phyloP scores from a whole-genome alignment of 2,797 vertebrate genomes.

The Apodemus agrarius region DNA sequence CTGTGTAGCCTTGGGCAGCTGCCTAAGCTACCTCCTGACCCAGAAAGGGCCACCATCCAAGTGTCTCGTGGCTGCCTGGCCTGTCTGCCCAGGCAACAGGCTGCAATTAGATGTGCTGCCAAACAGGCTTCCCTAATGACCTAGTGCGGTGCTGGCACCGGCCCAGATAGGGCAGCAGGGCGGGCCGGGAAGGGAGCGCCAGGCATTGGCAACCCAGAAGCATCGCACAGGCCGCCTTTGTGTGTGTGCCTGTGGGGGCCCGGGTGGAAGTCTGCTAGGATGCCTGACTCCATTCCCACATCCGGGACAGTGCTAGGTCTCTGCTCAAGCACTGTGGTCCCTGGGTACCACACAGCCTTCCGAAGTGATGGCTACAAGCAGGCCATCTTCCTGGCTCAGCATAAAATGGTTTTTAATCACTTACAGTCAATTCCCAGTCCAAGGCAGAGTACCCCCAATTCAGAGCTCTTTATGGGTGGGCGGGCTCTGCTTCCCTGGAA shows the following conservation, averaged over 20 bases:
- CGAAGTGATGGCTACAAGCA: neutral
- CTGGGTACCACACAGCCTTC: neutral
- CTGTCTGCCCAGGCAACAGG: neutral
- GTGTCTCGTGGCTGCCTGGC: neutral
- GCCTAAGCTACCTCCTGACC: neutral
- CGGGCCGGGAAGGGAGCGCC: neutral
- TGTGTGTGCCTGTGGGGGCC: neutral
- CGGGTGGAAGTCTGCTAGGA: neutral
- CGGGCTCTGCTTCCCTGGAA: neutral
- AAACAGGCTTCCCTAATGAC: conserved; percentile 57
- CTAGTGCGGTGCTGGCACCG: neutral
- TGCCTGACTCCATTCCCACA: neutral
- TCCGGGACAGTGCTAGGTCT: neutral
- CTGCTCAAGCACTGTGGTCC: neutral
- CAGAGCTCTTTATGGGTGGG: neutral
- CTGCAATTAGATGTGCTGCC: conserved; percentile 9
- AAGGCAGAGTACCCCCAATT: neutral
- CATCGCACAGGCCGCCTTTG: neutral
- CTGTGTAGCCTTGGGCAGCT: neutral
- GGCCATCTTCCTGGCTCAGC: neutral
- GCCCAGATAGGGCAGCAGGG: neutral
- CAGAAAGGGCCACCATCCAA: neutral
- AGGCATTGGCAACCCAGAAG: neutral
- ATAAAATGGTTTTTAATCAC: neutral
- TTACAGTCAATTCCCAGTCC: neutral